Percentiles rank a stretch among this genome's conserved stretches.
Evolutionary conservation across 2,797 vertebrate genomes (phyloP).

Genomic region (Sorex maritimensis): DNA sequence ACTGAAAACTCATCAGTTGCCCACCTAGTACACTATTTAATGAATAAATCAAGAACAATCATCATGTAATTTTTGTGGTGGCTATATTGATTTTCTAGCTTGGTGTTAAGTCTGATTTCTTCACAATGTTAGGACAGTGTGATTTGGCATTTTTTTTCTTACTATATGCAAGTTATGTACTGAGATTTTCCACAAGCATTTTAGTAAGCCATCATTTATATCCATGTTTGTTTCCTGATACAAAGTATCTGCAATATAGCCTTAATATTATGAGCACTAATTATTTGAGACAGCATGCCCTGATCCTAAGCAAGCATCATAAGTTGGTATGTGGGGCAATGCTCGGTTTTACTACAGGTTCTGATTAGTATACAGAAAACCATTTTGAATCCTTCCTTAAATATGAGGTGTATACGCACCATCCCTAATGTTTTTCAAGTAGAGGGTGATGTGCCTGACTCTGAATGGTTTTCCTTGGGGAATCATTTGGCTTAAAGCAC

Average conservation of each 20-base stretch:
- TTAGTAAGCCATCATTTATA: conserved; percentile 32
- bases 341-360: no score
- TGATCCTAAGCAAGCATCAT: no score
- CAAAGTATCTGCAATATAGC: conserved; percentile 1
- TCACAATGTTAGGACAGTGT: conserved; percentile 52
- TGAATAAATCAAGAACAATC: conserved; percentile 16
- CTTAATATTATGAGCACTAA: not conserved
- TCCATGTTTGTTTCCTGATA: not conserved
- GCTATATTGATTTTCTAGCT: not conserved
- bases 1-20: not conserved
- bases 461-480: not conserved
- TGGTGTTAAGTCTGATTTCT: not conserved
- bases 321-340: no score
- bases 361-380: not conserved
- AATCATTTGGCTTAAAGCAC: conserved; percentile 5
- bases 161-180: conserved; percentile 21
- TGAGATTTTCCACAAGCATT: not conserved
- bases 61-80: not conserved
- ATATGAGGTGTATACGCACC: not conserved
- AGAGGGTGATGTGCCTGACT: not conserved
- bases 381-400: conserved; percentile 2
- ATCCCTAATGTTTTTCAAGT: conserved; percentile 1
- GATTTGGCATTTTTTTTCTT: conserved; percentile 44
- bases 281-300: not conserved
- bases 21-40: not conserved